phyloP scores from a whole-genome alignment of 2,113 vertebrate species.

The Diadophis punctatus region DNA sequence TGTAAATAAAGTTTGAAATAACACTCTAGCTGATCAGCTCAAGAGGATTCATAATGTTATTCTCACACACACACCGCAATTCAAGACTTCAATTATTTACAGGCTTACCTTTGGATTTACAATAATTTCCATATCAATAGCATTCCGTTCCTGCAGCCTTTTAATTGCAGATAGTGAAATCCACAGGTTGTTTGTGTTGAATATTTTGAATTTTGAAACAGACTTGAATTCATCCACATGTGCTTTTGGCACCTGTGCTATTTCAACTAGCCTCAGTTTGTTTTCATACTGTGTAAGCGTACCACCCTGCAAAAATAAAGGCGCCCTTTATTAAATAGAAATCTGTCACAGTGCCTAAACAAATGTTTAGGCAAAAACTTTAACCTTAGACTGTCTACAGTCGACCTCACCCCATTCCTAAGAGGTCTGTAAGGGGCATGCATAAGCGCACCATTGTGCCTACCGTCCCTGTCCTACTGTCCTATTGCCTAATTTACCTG shows the following conservation, averaged over 20 bases:
- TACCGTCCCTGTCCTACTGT: too few species aligned
- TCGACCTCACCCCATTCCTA: too few species aligned
- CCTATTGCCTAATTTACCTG: too few species aligned
- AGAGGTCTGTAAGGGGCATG: too few species aligned
- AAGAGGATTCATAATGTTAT: background rate
- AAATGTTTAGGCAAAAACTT: too few species aligned
- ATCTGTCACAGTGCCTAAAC: background rate
- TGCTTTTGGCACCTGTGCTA: constrained; percentile 95
- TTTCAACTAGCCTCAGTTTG: constrained; percentile 94
- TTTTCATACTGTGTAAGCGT: constrained; percentile 93
- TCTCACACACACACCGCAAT: background rate
- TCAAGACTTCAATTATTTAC: background rate
- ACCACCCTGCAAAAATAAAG: constrained; percentile 78
- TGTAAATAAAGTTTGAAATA: background rate
- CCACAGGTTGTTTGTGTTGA: constrained; percentile 99
- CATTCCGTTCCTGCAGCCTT: constrained; percentile 89
- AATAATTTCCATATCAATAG: constrained; percentile 96
- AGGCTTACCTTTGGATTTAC: constrained; percentile 90
- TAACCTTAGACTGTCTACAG: too few species aligned
- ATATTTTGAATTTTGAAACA: constrained; percentile 98
- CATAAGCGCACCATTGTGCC: too few species aligned
- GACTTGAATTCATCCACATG: constrained; percentile 98
- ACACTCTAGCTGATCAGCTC: background rate
- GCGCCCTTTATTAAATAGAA: background rate
- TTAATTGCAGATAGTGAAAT: constrained; percentile 91